These are phyloP conservation scores for Psix sp. DNA, from an alignment of 1,140 invertebrate species.

Conservation along the genomic window DNA sequence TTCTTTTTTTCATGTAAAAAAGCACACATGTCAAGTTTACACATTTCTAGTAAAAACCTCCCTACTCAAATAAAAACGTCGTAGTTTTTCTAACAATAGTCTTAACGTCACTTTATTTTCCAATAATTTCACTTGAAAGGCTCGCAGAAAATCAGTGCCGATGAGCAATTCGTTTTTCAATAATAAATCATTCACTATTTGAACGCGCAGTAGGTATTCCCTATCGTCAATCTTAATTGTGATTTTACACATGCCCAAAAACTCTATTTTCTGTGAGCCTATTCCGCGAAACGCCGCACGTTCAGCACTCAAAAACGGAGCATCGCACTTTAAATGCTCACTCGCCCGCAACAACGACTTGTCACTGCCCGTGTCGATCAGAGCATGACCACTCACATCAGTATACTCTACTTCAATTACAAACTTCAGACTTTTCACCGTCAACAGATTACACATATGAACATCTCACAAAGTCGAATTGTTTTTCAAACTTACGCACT, in stretches of 20 bases:
- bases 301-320: neutral
- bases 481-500: neutral
- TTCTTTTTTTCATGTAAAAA: neutral
- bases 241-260: neutral
- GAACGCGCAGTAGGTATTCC: neutral
- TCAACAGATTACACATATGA: neutral
- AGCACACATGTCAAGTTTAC: neutral
- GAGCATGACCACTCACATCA: neutral
- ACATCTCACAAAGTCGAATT: neutral
- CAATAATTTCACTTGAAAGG: neutral
- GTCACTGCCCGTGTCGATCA: slow-evolving; percentile 1
- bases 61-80: neutral
- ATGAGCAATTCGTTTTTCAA: neutral
- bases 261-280: neutral
- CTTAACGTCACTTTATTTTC: neutral
- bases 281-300: neutral
- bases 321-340: neutral
- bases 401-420: neutral
- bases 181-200: neutral
- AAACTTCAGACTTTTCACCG: neutral
- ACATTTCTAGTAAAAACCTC: neutral
- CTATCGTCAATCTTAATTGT: neutral
- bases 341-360: neutral
- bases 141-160: neutral
- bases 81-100: neutral